phyloP scores from a whole-genome alignment of 2,888 invertebrate genomes.

The Oasisia sp. region DNA sequence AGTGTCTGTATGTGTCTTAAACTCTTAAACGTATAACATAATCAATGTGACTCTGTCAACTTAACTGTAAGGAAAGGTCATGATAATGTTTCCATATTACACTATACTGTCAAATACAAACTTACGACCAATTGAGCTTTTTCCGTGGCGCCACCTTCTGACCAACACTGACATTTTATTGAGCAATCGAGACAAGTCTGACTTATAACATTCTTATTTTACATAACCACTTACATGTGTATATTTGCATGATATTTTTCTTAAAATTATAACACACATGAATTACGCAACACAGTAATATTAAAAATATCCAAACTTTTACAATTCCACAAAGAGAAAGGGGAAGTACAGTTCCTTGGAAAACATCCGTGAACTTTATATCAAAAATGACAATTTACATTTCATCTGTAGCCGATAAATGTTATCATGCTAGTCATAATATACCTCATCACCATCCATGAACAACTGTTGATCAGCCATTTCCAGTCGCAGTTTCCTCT shows the following conservation, averaged over 20 bases:
- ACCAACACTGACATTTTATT: neutral
- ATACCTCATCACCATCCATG: conserved; percentile 87
- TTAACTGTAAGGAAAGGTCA: neutral
- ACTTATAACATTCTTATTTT: neutral
- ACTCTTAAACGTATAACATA: neutral
- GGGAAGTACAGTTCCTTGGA: neutral
- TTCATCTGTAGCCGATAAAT: neutral
- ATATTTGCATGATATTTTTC: neutral
- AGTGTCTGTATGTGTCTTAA: neutral
- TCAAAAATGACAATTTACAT: neutral
- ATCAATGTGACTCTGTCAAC: neutral
- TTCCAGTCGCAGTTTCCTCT: conserved; percentile 92
- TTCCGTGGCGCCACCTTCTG: neutral
- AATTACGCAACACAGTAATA: neutral
- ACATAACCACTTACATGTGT: too few relatives aligned
- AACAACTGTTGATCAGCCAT: conserved; percentile 97
- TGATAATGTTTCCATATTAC: neutral
- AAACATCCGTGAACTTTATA: neutral
- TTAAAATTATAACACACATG: neutral
- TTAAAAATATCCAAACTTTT: too few relatives aligned
- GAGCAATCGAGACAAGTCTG: neutral
- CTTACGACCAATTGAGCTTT: neutral
- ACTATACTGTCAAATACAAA: neutral
- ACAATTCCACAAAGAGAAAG: too few relatives aligned
- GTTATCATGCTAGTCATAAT: neutral